phyloP scores from a whole-genome alignment of 2,113 vertebrate genomes.

The Hippolais icterina region DNA sequence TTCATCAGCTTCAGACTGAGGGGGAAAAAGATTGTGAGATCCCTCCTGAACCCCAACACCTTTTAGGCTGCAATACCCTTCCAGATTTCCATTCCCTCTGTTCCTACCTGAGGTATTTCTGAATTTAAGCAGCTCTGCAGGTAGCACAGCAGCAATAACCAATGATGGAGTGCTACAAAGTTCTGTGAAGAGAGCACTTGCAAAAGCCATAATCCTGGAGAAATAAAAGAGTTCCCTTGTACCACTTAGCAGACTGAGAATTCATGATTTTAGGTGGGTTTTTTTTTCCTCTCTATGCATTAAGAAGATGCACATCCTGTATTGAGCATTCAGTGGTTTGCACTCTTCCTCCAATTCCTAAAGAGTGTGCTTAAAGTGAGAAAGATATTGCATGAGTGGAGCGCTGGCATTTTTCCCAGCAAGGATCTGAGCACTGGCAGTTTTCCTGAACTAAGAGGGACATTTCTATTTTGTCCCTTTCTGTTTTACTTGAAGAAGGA shows the following conservation, averaged over 20 bases:
- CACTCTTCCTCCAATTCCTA: not conserved
- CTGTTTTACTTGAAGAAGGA: not conserved
- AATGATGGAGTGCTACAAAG: not conserved
- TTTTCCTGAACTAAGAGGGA: slow-evolving; percentile 29
- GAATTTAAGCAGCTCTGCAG: not conserved
- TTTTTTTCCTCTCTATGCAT: not conserved
- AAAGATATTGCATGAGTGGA: slow-evolving; percentile 27
- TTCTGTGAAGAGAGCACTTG: not conserved
- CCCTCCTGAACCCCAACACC: not conserved
- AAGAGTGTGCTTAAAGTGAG: not conserved
- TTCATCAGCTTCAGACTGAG: not conserved
- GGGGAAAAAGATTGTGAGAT: not conserved
- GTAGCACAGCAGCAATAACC: not conserved
- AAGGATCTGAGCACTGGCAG: not conserved
- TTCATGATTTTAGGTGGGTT: not conserved
- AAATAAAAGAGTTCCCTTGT: not conserved
- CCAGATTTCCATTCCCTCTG: not conserved
- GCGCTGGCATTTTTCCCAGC: slow-evolving; percentile 47
- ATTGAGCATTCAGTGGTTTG: not conserved
- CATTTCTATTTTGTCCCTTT: slow-evolving; percentile 29
- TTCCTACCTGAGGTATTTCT: not conserved
- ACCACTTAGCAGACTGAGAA: not conserved
- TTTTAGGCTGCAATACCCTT: not conserved
- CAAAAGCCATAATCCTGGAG: not conserved
- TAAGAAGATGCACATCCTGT: not conserved